Evolutionary conservation across 2,113 vertebrate species (phyloP).

Genomic region (Seriola quinqueradiata): DNA sequence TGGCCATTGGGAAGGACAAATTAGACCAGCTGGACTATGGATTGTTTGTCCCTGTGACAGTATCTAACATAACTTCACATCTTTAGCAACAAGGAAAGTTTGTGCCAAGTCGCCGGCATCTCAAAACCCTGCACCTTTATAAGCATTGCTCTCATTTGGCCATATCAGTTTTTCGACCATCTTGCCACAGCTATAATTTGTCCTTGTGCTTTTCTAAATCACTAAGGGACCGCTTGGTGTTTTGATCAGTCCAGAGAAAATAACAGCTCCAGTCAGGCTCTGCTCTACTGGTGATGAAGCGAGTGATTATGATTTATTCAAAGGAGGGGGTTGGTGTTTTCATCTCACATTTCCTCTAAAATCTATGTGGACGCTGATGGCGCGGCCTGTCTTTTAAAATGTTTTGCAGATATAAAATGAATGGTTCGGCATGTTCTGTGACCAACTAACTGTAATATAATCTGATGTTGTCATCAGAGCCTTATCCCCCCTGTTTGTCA

Average conservation of each 20-base stretch:
- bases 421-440: background rate
- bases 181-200: conserved; percentile 1
- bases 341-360: conserved; percentile 43
- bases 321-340: conserved; percentile 16
- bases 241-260: conserved; percentile 40
- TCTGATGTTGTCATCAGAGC: background rate
- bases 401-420: background rate
- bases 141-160: background rate
- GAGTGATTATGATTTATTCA: conserved; percentile 49
- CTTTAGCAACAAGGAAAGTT: conserved; percentile 1
- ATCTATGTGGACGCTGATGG: conserved; percentile 21
- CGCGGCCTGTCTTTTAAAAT: conserved; percentile 4
- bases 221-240: background rate
- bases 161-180: background rate
- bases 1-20: conserved; percentile 23
- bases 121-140: background rate
- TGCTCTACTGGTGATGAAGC: background rate
- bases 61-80: conserved; percentile 7
- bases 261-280: conserved; percentile 29
- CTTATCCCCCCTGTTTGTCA: background rate
- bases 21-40: background rate
- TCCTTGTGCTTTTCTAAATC: conserved; percentile 27
- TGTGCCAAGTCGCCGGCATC: background rate
- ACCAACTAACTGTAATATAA: background rate
- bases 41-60: conserved; percentile 2